Percentiles rank a stretch among this genome's conserved stretches.
Conservation (phyloP, 2,797 vertebrate species). For the Rachycentron canadum region DNA sequence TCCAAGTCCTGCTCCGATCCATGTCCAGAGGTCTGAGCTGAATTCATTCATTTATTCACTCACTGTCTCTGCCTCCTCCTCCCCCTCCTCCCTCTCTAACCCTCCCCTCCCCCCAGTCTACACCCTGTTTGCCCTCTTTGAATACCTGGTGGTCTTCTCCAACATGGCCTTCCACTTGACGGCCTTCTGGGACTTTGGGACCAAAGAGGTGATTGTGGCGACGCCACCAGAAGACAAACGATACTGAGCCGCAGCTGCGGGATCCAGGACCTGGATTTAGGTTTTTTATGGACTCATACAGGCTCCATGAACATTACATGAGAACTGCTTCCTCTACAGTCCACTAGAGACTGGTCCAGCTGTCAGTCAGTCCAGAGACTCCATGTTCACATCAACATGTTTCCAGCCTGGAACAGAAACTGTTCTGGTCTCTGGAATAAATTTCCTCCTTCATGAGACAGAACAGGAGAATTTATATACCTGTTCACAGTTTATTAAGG, state of each 20-base stretch:
- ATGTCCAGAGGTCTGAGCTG: too few relatives aligned
- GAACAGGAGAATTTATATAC: too few relatives aligned
- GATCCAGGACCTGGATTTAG: not conserved
- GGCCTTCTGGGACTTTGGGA: conserved; percentile 94
- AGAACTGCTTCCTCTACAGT: not conserved
- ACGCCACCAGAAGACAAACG: conserved; percentile 90
- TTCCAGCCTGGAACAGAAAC: too few relatives aligned
- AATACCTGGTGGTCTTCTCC: conserved; percentile 95
- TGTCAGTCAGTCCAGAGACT: too few relatives aligned
- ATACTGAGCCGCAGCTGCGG: conserved; percentile 79
- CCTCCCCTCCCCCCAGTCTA: conserved; percentile 86
- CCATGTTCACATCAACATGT: too few relatives aligned
- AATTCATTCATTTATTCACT: too few relatives aligned
- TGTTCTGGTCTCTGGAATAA: too few relatives aligned
- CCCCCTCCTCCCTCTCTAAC: too few relatives aligned
- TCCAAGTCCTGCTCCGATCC: not conserved
- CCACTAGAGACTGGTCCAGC: too few relatives aligned
- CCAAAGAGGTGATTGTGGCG: conserved; percentile 91
- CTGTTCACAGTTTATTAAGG: too few relatives aligned
- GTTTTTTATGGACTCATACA: not conserved
- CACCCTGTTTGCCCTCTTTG: conserved; percentile 91
- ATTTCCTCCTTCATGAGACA: too few relatives aligned
- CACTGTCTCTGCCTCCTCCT: too few relatives aligned
- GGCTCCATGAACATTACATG: not conserved
- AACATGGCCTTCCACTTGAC: conserved; percentile 99